These are phyloP conservation scores for Calidris pugnax DNA, from an alignment of 2,113 vertebrate species.

Conservation along the genomic window DNA sequence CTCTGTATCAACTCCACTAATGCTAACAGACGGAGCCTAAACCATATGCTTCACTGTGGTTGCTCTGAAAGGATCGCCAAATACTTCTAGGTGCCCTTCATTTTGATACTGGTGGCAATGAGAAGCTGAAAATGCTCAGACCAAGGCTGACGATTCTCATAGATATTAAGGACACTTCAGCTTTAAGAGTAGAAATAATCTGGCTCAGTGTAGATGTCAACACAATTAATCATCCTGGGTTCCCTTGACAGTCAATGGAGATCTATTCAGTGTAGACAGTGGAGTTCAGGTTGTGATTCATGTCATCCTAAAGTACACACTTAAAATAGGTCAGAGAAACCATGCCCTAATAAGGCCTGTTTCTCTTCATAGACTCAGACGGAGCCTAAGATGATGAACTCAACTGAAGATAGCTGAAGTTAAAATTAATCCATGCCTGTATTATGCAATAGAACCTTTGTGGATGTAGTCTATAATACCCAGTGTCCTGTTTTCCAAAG, in stretches of 20 bases:
- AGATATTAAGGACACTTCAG: neutral
- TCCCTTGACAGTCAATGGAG: constrained; percentile 5
- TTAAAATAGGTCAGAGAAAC: constrained; percentile 48
- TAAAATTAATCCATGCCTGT: neutral
- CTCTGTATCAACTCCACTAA: neutral
- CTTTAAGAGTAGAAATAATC: constrained; percentile 16
- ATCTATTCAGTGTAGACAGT: neutral
- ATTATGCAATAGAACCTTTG: neutral
- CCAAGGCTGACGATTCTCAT: neutral
- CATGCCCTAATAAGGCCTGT: constrained; percentile 35
- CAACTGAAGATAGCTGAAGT: neutral
- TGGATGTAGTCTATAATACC: neutral
- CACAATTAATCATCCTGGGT: neutral
- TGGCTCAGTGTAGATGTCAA: neutral
- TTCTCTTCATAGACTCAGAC: constrained; percentile 7
- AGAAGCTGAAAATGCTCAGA: neutral
- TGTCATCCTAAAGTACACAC: constrained; percentile 18
- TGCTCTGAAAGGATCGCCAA: neutral
- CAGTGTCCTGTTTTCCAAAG: neutral
- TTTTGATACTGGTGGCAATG: neutral
- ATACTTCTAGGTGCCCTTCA: neutral
- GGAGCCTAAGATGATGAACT: neutral
- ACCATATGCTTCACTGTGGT: neutral
- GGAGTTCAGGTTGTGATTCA: constrained; percentile 37
- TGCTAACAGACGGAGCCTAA: neutral